A percentile compares a stretch with the other conserved stretches of the same genome.
phyloP scores from a whole-genome alignment of 2,113 vertebrate genomes.

The Caloenas nicobarica region DNA sequence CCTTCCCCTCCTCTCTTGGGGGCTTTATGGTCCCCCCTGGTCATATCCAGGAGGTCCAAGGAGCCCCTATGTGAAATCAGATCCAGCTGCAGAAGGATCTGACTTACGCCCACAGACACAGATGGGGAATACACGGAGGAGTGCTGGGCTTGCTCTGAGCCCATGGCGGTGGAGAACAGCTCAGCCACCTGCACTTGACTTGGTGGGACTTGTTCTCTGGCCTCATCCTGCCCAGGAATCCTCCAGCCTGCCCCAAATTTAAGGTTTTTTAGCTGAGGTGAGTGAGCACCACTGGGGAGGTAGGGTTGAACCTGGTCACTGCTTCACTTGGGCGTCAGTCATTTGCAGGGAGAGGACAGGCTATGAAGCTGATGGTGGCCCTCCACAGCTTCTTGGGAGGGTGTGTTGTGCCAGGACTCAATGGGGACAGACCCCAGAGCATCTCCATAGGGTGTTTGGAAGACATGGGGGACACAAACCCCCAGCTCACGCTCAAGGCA shows the following conservation, averaged over 20 bases:
- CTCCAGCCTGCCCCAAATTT: rapidly evolving
- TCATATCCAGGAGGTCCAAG: background rate
- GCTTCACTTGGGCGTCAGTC: background rate
- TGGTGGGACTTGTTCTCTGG: rapidly evolving
- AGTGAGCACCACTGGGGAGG: background rate
- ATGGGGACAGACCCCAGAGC: background rate
- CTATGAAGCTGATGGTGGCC: rapidly evolving
- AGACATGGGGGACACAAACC: background rate
- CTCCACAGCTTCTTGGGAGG: background rate
- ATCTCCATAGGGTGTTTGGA: background rate
- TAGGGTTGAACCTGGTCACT: background rate
- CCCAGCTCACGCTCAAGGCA: background rate
- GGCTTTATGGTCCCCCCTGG: background rate
- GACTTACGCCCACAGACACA: background rate
- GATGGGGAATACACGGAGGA: background rate
- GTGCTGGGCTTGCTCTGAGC: rapidly evolving
- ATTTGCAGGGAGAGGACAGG: background rate
- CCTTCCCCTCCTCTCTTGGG: background rate
- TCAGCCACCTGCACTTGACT: background rate
- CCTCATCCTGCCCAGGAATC: background rate
- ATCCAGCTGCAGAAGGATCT: background rate
- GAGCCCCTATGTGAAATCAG: rapidly evolving
- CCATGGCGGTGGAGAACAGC: rapidly evolving
- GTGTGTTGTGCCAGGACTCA: rapidly evolving
- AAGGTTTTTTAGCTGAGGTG: background rate